Base-by-base conservation (phyloP, 2,797 vertebrate species). In the Leuciscus waleckii region DNA sequence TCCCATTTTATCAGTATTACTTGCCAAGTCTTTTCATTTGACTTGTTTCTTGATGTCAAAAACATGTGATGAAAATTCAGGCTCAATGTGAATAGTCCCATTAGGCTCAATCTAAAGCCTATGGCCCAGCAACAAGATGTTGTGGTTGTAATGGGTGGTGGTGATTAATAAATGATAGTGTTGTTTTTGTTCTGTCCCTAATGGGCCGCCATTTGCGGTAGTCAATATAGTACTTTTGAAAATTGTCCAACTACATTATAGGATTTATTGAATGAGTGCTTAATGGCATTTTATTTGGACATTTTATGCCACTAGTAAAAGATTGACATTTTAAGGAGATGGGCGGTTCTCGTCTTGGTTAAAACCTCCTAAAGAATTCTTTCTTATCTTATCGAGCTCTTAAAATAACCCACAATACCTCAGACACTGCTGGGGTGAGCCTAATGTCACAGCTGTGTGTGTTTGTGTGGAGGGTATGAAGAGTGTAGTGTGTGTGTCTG, bases 361-460 rank as follows among this genome's bases (percentile, higher is more conserved):
- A 39, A 41, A 83, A 70, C 78, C 46, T 78, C 35, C 11, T 26
- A 39, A 75, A 77, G 32, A 77, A 54, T 76, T 78, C 19, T 54
- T 79, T 67, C n/a, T 84, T 84, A 84, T 84, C 82, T 69, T 58
- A 58, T 26, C 9, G 51, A 54, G 65, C 74, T 56, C 74, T 84
- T 78, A 69, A 87, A 56, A 87, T 67, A 83, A 56, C 54, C 43
- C 82, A 58, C 49, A 19, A n/a, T 56, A 65, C 67, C 74, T 49
- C 61, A 69, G 41, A 68, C 19, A 79, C 39, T 79, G 63, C 87
- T 74, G 21, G 75, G 70, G 69, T 84, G 63, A 87, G 74, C 80
- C 80, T 87, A 83, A 69, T 89, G 88, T 90, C 89, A 89, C 82
- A 84, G 61, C 51, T 78, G 17, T 51, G 67, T 49, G 46, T 61